Conservation (phyloP, 2,797 vertebrate species). For the Sarcoramphus papa region DNA sequence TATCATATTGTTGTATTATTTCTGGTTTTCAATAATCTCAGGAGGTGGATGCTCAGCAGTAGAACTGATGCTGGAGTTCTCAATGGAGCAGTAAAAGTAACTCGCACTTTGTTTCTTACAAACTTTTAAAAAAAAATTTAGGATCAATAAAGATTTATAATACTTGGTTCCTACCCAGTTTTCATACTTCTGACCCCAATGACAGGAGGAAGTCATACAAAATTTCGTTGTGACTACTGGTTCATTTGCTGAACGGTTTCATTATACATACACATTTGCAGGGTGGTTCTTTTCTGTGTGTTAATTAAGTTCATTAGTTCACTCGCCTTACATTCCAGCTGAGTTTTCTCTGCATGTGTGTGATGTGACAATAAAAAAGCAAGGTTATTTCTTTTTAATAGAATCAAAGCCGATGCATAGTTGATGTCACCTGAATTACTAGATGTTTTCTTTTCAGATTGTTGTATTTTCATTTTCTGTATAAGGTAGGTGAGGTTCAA, state of each 20-base stretch:
- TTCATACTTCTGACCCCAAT: neutral
- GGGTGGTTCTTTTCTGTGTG: neutral
- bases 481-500: neutral
- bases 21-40: neutral
- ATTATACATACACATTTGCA: neutral
- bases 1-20: accelerated
- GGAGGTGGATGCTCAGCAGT: neutral
- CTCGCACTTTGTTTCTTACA: neutral
- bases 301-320: constrained; percentile 29
- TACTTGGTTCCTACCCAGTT: neutral
- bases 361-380: neutral
- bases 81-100: neutral
- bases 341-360: neutral
- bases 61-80: neutral
- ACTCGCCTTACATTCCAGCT: neutral
- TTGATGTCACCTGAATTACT: neutral
- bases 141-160: neutral
- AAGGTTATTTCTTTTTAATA: neutral
- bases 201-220: neutral
- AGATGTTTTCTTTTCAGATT: neutral
- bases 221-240: neutral
- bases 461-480: neutral
- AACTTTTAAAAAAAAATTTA: neutral
- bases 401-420: neutral
- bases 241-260: neutral